A percentile compares a stretch with the other conserved stretches of the same genome.
phyloP scores from a whole-genome alignment of 2,797 vertebrate genomes.

The Thalassophryne amazonica region DNA sequence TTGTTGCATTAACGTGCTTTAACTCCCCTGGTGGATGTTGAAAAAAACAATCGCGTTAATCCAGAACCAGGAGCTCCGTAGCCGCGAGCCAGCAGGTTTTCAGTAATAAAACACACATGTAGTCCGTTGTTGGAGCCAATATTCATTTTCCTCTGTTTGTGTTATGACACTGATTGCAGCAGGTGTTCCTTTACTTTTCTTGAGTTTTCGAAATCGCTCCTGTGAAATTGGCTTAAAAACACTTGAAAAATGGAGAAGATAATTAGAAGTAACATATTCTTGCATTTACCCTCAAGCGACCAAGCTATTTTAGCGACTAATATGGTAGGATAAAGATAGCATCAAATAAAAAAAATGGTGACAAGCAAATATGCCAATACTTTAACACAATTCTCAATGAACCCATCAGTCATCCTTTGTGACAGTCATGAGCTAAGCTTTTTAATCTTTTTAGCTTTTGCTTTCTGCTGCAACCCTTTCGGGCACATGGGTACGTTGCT shows the following conservation, averaged over 20 bases:
- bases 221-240: conserved; percentile 1
- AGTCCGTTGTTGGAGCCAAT: conserved; percentile 28
- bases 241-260: conserved; percentile 13
- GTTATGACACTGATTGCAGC: conserved; percentile 37
- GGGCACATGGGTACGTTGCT: too few species aligned
- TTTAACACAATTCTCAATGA: too few species aligned
- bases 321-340: too few species aligned
- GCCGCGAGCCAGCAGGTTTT: conserved; percentile 7
- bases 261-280: too few species aligned
- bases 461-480: too few species aligned
- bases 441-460: too few species aligned
- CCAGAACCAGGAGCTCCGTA: conserved; percentile 23
- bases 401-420: too few species aligned
- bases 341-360: too few species aligned
- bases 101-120: conserved; percentile 46
- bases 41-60: conserved; percentile 22
- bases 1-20: conserved; percentile 20
- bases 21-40: conserved; percentile 1
- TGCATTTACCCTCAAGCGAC: too few species aligned
- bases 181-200: conserved; percentile 42
- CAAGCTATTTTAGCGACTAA: too few species aligned
- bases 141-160: conserved; percentile 32
- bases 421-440: too few species aligned
- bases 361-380: too few species aligned
- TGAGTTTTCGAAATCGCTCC: conserved; percentile 1